A percentile compares a stretch with the other conserved stretches of the same genome.
Conservation (phyloP, 2,113 vertebrate genomes). For the Salminus brasiliensis region DNA sequence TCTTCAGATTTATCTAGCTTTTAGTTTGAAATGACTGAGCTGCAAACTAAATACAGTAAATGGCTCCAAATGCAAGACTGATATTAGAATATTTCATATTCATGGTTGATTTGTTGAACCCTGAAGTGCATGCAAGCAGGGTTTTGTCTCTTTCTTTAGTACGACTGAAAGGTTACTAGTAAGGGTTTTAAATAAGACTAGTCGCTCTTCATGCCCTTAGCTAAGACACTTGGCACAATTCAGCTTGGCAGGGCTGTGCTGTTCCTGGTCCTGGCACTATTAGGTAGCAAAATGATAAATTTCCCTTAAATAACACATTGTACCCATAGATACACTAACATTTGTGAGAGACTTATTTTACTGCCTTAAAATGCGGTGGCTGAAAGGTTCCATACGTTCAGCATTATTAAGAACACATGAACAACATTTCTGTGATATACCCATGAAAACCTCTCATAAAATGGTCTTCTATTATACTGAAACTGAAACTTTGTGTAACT, state of each 20-base stretch:
- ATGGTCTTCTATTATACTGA: conserved; percentile 56
- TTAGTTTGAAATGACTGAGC: background rate
- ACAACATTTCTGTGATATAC: conserved; percentile 21
- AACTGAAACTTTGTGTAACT: conserved; percentile 64
- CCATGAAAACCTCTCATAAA: conserved; percentile 51
- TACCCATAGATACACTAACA: background rate
- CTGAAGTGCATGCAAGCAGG: too few species aligned
- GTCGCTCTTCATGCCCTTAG: background rate
- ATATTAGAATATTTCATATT: too few species aligned
- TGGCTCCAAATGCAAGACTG: too few species aligned
- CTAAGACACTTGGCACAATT: background rate
- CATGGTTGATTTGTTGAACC: too few species aligned
- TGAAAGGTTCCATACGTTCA: background rate
- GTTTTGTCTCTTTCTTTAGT: too few species aligned
- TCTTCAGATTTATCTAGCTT: conserved; percentile 16
- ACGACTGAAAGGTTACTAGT: too few species aligned
- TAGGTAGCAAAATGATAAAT: background rate
- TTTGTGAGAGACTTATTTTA: background rate
- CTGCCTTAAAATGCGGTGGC: background rate
- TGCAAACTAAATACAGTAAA: too few species aligned
- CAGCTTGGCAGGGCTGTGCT: background rate
- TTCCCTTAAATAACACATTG: background rate
- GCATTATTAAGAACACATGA: background rate
- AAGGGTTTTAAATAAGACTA: background rate
- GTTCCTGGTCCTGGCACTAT: background rate